These are phyloP conservation scores for Kradibia gibbosae DNA, from an alignment of 1,140 invertebrate genomes.

Conservation along the genomic window DNA sequence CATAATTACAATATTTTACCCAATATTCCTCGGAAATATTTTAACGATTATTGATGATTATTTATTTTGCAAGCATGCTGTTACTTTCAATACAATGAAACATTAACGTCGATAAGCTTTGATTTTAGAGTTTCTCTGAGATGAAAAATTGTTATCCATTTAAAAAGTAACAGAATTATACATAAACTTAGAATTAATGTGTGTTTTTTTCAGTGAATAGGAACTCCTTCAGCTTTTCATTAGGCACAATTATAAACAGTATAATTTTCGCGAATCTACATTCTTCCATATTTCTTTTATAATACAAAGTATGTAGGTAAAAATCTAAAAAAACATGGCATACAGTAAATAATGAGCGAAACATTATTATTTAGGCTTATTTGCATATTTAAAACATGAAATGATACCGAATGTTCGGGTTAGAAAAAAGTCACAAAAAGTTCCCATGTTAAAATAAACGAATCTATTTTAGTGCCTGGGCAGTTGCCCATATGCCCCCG, in stretches of 20 bases:
- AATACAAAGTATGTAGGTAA: background rate
- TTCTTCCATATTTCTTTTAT: background rate
- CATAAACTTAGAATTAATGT: background rate
- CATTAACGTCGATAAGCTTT: background rate
- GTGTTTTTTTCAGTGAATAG: background rate
- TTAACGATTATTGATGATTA: background rate
- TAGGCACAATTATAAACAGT: too few relatives aligned
- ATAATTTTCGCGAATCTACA: background rate
- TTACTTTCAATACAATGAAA: background rate
- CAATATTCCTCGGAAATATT: background rate
- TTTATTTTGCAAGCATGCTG: background rate
- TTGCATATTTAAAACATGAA: conserved; percentile 8
- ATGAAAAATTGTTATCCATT: background rate
- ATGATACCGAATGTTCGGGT: conserved; percentile 52
- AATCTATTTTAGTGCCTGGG: conserved; percentile 70
- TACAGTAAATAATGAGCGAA: background rate
- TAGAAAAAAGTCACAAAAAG: conserved; percentile 64
- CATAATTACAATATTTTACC: background rate
- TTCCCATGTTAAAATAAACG: conserved; percentile 70
- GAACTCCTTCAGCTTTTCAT: too few relatives aligned
- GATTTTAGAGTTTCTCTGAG: background rate
- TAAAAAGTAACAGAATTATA: background rate
- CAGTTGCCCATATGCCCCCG: conserved; percentile 64
- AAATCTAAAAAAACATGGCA: background rate
- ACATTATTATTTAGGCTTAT: conserved; percentile 3